Evolutionary conservation across 2,113 vertebrate species (phyloP).

Genomic region (Alectura lathami): DNA sequence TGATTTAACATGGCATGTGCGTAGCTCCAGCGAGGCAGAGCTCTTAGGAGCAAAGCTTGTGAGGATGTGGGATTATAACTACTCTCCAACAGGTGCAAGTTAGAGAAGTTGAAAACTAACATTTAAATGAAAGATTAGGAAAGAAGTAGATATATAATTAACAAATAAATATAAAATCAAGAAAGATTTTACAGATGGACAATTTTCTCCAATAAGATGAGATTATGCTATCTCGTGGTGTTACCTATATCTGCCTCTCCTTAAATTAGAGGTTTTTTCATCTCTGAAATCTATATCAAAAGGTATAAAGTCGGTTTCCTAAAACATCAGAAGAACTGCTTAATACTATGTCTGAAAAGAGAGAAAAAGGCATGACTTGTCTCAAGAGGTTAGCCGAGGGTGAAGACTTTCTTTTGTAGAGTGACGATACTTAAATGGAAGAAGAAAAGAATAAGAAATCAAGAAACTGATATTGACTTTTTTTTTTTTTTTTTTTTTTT

Average conservation of each 20-base stretch:
- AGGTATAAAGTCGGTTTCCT: neutral
- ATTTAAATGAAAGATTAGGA: neutral
- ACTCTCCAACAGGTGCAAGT: neutral
- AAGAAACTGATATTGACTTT: neutral
- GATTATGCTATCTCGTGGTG: neutral
- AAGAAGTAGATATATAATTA: neutral
- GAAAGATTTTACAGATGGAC: neutral
- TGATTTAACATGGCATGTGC: neutral
- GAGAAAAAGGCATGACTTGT: neutral
- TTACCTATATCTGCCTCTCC: neutral
- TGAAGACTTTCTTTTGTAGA: neutral
- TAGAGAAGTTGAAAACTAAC: neutral
- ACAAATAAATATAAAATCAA: neutral
- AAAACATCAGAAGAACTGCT: neutral
- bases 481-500: neutral
- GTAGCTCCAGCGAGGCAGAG: neutral
- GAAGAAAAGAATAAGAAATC: neutral
- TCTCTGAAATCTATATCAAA: neutral
- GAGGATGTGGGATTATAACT: neutral
- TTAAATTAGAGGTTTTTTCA: neutral
- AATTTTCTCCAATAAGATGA: neutral
- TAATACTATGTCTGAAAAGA: neutral
- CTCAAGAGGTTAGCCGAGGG: neutral
- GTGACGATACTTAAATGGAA: neutral
- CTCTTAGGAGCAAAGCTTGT: neutral